Evolutionary conservation across 2,113 vertebrate species (phyloP), one percentile per base, ranked within the genome.

Genomic region (Lethenteron reissneri): DNA sequence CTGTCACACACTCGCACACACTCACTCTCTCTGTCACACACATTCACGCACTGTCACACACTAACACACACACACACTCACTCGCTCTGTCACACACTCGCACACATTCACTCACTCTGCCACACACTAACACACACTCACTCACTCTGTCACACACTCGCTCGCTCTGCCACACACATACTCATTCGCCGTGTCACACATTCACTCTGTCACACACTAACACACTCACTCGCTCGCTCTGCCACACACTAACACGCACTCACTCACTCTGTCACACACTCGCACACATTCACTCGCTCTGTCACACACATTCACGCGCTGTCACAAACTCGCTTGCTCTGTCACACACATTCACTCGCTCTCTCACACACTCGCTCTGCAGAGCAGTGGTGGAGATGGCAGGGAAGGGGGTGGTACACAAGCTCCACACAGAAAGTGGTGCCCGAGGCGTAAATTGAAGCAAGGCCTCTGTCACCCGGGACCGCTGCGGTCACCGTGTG

Each of bases 61-160:
- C 60, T 64, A 13, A n/a, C n/a, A n/a, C n/a, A n/a, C n/a, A 14
- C 60, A 64, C 17, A 14, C 60, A 17, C 60, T 4, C 60, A 64
- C 60, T 15, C 60, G 3, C 60, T 15, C 60, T 64, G 13, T 64
- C 60, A 14, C 60, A 14, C 60, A 64, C 13, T 14, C 60, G 17
- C 60, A 14, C 60, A 14, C 60, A 14, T 17, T 64, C 19, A 21
- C 19, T 21, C 19, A 21, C 19, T 21, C 60, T 64, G 13, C 2
- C 60, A 64, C 60, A 64, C 60, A 14, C 60, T 64, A 13, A 64
- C 60, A 64, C 60, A 14, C 60, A 64, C 60, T 64, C 60, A 15
- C 60, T 14, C 60, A 2, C 60, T 64, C 60, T 4, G 14, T 64
- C 60, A 15, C 60, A 64, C 60, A 64, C 60, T 5, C 60, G 7